phyloP scores from a whole-genome alignment of 2,797 vertebrate genomes.

The Helarctos malayanus region DNA sequence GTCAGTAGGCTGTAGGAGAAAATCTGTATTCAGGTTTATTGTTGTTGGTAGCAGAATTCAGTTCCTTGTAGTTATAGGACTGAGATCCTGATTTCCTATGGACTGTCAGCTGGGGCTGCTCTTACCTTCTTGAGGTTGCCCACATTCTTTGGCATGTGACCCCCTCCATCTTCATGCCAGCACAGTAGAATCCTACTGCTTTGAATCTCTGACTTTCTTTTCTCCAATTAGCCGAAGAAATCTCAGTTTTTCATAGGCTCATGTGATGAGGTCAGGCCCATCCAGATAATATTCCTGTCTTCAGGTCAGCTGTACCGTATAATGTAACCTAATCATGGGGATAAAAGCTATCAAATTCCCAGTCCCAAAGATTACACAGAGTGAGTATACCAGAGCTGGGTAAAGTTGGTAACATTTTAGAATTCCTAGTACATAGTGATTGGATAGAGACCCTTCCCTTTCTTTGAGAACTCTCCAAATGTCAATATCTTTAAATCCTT shows the following conservation, averaged over 20 bases:
- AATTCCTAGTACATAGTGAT: neutral
- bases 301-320: neutral
- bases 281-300: neutral
- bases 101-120: neutral
- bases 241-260: neutral
- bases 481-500: neutral
- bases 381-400: neutral
- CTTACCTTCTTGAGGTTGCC: neutral
- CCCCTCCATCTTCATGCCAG: neutral
- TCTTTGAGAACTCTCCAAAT: neutral
- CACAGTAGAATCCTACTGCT: neutral
- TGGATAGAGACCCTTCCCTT: neutral
- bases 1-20: neutral
- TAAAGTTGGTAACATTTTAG: constrained; percentile 37
- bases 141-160: neutral
- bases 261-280: neutral
- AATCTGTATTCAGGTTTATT: neutral
- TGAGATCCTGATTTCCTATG: neutral
- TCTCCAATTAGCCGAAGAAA: neutral
- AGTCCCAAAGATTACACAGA: neutral
- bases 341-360: neutral
- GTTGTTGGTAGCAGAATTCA: neutral
- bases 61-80: neutral
- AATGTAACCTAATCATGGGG: neutral
- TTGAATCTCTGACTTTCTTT: constrained; percentile 14